Conservation (phyloP, 2,888 invertebrate genomes). For the Muschampia plurimacula region DNA sequence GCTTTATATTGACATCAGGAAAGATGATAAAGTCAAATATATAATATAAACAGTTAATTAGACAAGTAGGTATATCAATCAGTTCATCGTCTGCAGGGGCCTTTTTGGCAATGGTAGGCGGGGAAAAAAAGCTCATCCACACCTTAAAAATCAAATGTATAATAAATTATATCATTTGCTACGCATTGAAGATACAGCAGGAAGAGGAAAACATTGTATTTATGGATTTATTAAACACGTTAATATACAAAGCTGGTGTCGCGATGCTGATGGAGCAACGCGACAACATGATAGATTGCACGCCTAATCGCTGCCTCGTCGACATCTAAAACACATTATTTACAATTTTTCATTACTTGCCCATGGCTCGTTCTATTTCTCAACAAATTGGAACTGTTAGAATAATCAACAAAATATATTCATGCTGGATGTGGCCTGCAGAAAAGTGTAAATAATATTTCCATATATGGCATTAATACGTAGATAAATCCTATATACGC, state of each 20-base stretch:
- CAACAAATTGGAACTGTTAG: slow-evolving; percentile 61
- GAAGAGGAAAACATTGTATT: not conserved
- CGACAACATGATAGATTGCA: slow-evolving; percentile 66
- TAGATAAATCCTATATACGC: no score
- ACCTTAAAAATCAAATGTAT: no score
- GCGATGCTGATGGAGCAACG: slow-evolving; percentile 28
- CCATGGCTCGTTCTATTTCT: slow-evolving; percentile 58
- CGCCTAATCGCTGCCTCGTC: slow-evolving; percentile 62
- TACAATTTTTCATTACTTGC: slow-evolving; percentile 72
- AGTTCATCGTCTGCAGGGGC: no score
- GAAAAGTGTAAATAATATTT: no score
- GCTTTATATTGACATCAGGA: no score
- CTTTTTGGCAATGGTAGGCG: no score
- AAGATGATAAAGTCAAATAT: no score
- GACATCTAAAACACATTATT: slow-evolving; percentile 62
- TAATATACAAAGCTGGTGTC: not conserved
- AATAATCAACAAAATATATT: slow-evolving; percentile 39
- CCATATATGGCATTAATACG: no score
- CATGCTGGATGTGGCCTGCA: slow-evolving; percentile 9
- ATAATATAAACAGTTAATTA: no score
- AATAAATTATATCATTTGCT: not conserved
- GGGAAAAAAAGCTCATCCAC: no score
- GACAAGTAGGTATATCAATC: no score
- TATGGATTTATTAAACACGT: not conserved
- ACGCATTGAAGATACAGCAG: not conserved